These are phyloP conservation scores for Eira barbara DNA, from an alignment of 2,113 vertebrate species.

Conservation along the genomic window DNA sequence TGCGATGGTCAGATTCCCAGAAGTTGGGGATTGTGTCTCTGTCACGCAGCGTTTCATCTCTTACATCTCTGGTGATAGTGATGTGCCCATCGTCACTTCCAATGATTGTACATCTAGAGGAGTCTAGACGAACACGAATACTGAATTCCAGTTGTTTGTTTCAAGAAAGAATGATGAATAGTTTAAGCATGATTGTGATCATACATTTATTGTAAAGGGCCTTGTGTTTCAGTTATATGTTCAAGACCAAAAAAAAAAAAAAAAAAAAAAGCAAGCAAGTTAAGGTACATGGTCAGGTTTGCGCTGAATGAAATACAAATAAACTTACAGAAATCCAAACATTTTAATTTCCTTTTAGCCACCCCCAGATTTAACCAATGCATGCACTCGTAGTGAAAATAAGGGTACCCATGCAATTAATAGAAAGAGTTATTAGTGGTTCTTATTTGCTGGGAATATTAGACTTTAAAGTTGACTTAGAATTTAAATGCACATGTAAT, in stretches of 20 bases:
- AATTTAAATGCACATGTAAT: not conserved
- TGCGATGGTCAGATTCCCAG: not conserved
- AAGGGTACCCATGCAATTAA: not conserved
- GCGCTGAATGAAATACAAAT: conserved; percentile 8
- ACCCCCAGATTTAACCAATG: not conserved
- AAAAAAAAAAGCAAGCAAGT: not conserved
- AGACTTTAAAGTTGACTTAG: not conserved
- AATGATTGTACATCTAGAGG: not conserved
- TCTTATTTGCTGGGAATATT: not conserved
- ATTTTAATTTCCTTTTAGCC: not conserved
- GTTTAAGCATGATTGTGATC: not conserved
- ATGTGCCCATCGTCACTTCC: not conserved
- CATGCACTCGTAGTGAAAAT: not conserved
- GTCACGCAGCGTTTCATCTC: not conserved
- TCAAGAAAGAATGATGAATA: not conserved
- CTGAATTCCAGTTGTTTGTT: not conserved
- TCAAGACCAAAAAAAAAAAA: not conserved
- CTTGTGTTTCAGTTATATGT: not conserved
- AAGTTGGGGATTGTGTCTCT: not conserved
- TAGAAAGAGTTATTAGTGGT: not conserved
- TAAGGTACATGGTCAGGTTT: not conserved
- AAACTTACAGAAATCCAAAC: not conserved
- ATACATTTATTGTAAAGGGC: not conserved
- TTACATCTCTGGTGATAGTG: not conserved
- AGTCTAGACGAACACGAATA: not conserved